Evolutionary conservation across 2,113 vertebrate genomes (phyloP).

Genomic region (Mastomys natalensis): DNA sequence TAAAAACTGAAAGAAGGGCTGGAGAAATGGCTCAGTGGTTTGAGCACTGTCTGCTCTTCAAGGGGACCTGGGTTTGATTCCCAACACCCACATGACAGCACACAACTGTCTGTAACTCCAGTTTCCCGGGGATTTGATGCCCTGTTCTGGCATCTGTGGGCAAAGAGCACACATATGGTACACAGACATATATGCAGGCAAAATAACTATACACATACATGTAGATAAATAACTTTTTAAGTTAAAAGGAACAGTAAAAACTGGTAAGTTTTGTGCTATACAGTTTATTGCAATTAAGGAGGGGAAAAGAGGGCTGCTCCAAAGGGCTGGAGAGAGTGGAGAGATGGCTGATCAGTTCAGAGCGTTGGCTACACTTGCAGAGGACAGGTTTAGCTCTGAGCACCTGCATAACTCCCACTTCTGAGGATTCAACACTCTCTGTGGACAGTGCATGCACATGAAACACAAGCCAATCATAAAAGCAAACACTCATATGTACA

Average conservation of each 20-base stretch:
- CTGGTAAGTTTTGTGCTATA: background rate
- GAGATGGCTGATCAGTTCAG: background rate
- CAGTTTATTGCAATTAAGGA: background rate
- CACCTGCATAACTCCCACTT: background rate
- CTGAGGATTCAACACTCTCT: background rate
- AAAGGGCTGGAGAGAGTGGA: background rate
- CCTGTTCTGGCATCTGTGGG: background rate
- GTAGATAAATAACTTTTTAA: background rate
- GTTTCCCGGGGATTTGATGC: background rate
- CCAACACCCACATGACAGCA: background rate
- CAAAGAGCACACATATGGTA: background rate
- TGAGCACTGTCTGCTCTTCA: background rate
- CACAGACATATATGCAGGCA: background rate
- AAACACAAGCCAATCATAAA: background rate
- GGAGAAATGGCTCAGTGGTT: background rate
- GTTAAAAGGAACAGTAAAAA: background rate
- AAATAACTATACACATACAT: background rate
- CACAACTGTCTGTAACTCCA: background rate
- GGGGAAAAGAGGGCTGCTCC: background rate
- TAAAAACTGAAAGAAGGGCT: background rate
- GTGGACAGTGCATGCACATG: background rate
- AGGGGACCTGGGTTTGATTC: background rate
- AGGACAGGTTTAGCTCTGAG: background rate
- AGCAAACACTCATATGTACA: background rate
- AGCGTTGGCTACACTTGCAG: background rate